These are phyloP conservation scores for Pardalotus punctatus DNA, from an alignment of 2,113 vertebrate species.

Conservation along the genomic window DNA sequence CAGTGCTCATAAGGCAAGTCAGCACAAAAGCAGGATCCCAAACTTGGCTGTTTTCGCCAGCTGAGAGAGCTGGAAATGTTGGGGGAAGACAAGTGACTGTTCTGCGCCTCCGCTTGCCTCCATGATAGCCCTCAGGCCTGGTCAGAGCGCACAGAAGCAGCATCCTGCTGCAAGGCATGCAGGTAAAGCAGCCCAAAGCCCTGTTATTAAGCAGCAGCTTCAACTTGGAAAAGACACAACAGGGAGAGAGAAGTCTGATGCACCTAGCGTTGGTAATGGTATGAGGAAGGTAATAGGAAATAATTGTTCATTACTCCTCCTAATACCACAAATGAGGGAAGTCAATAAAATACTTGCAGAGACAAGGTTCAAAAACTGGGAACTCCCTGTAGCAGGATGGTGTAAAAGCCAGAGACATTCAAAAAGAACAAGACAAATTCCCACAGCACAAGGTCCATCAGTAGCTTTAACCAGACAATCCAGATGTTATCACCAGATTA, in stretches of 20 bases:
- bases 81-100: not conserved
- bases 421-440: not conserved
- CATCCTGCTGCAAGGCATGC: not conserved
- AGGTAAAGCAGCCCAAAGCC: not conserved
- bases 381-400: not conserved
- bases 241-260: not conserved
- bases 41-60: not conserved
- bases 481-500: not conserved
- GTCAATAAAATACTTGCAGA: not conserved
- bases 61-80: not conserved
- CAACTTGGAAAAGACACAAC: not conserved
- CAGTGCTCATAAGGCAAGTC: not conserved
- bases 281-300: not conserved
- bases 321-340: not conserved
- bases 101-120: not conserved
- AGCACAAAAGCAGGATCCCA: not conserved
- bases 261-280: not conserved
- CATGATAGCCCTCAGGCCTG: not conserved
- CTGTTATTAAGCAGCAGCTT: not conserved
- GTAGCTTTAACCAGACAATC: not conserved
- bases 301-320: not conserved
- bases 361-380: not conserved
- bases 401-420: not conserved
- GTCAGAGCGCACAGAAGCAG: not conserved
- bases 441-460: not conserved